Percentiles rank a stretch among this genome's conserved stretches.
Conservation (phyloP, 1,140 invertebrate species). For the Pseudomyrmex gracilis region DNA sequence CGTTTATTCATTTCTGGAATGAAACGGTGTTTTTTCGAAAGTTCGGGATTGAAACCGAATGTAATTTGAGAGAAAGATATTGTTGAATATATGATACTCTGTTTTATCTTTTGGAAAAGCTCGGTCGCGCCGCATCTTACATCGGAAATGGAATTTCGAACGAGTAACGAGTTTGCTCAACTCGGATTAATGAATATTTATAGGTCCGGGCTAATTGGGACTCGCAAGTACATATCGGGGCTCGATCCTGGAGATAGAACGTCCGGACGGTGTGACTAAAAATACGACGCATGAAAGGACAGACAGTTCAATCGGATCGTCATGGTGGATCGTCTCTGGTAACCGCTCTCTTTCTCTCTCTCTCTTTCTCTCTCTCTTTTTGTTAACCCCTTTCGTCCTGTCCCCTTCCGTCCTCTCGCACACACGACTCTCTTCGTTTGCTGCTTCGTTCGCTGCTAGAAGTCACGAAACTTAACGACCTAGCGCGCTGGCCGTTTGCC, state of each 20-base stretch:
- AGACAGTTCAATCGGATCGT: conserved; percentile 69
- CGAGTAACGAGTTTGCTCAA: conserved; percentile 14
- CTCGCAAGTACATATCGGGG: background rate
- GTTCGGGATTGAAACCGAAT: no score
- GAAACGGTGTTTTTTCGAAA: no score
- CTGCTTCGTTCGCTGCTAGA: conserved; percentile 38
- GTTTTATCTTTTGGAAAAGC: background rate
- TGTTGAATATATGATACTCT: background rate
- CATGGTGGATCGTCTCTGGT: conserved; percentile 69
- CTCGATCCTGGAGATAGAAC: conserved; percentile 14
- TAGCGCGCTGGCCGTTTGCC: conserved; percentile 64
- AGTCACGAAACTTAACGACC: conserved; percentile 67
- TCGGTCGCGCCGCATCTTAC: background rate
- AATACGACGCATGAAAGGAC: conserved; percentile 62
- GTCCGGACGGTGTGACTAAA: conserved; percentile 48
- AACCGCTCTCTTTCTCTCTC: conserved; percentile 65
- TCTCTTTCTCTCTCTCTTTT: conserved; percentile 48
- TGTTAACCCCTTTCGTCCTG: conserved; percentile 11
- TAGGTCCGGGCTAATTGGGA: conserved; percentile 11
- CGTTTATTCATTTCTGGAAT: background rate
- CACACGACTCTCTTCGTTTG: conserved; percentile 39
- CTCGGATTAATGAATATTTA: conserved; percentile 22
- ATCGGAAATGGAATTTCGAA: conserved; percentile 31
- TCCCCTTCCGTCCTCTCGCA: conserved; percentile 46
- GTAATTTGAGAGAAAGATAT: background rate